Conservation (phyloP, 2,888 invertebrate species). For the Lordiphosa fenestrarum region DNA sequence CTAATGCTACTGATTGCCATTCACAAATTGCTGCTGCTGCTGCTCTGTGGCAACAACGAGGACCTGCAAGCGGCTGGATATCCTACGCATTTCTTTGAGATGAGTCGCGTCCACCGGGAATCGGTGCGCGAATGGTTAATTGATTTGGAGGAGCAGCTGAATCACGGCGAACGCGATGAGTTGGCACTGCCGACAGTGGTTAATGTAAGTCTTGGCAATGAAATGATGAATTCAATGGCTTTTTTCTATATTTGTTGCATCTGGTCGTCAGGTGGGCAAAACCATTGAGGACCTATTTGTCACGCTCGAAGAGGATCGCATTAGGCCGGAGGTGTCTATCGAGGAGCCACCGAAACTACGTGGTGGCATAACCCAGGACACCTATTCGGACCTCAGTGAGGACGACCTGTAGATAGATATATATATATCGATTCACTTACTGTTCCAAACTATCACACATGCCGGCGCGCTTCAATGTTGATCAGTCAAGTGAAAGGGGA, state of each 20-base stretch:
- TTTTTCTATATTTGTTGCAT: no score
- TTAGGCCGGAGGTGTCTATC: no score
- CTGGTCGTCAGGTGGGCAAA: no score
- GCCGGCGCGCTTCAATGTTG: no score
- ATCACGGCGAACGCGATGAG: neutral
- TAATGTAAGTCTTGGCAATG: neutral
- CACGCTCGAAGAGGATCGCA: no score
- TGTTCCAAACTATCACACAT: no score
- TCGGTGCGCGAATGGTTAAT: constrained; percentile 15
- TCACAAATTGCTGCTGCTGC: neutral
- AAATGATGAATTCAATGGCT: no score
- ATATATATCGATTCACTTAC: no score
- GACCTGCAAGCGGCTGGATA: constrained; percentile 16
- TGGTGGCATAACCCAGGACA: neutral
- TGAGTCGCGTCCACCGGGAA: neutral
- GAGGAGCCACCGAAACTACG: neutral
- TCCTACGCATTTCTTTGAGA: constrained; percentile 29
- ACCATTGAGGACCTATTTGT: no score
- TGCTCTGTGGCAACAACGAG: constrained; percentile 7
- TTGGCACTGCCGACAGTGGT: neutral
- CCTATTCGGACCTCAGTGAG: constrained; percentile 1
- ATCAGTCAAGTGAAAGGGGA: no score
- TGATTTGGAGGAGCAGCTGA: constrained; percentile 1
- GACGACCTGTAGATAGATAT: neutral
- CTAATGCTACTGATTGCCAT: constrained; percentile 4